Evolutionary conservation across 2,888 invertebrate genomes (phyloP).

Genomic region (Laothoe populi): DNA sequence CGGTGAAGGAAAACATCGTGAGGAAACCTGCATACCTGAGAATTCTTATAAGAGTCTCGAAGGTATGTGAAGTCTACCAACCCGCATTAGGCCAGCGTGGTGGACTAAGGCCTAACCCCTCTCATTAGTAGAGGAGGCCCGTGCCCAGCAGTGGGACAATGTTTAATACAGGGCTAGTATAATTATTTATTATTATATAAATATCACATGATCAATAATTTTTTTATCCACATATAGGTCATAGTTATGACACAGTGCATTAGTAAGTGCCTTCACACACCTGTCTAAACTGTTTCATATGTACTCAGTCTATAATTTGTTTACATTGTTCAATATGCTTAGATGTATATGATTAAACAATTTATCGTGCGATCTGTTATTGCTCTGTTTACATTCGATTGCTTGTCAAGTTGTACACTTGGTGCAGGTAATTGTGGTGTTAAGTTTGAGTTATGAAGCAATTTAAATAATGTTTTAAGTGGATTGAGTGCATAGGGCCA

Average conservation of each 20-base stretch:
- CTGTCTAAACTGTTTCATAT: slow-evolving; percentile 41
- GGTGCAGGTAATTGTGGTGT: slow-evolving; percentile 19
- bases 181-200: no score
- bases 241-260: slow-evolving; percentile 27
- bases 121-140: no score
- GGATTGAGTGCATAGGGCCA: neutral
- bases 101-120: no score
- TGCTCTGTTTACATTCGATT: slow-evolving; percentile 19
- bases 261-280: slow-evolving; percentile 36
- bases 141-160: no score
- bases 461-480: slow-evolving; percentile 14
- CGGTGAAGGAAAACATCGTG: no score
- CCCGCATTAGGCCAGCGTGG: no score
- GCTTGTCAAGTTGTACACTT: slow-evolving; percentile 4
- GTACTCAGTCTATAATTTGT: slow-evolving; percentile 43
- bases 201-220: neutral
- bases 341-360: slow-evolving; percentile 27
- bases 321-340: slow-evolving; percentile 38
- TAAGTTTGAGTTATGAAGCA: slow-evolving; percentile 18
- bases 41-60: no score
- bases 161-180: no score
- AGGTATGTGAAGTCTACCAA: no score
- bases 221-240: slow-evolving; percentile 30
- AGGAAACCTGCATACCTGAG: no score
- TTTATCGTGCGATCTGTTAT: slow-evolving; percentile 25